phyloP scores from a whole-genome alignment of 2,888 invertebrate genomes.

The Epistrophella euchroma region DNA sequence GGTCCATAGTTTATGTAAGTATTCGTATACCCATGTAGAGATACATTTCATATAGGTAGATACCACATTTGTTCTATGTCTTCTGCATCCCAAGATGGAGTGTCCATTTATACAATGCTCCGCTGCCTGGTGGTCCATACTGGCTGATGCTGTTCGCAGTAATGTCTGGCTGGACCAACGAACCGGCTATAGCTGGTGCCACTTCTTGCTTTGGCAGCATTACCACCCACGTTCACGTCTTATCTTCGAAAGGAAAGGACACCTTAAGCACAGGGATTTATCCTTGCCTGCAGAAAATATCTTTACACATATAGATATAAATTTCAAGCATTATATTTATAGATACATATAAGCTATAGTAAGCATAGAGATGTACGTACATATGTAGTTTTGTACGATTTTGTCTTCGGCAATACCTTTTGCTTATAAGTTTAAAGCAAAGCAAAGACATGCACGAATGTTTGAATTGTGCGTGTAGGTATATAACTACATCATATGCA shows the following conservation, averaged over 20 bases:
- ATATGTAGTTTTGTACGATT: conserved; percentile 2
- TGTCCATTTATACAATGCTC: conserved; percentile 69
- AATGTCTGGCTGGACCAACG: conserved; percentile 60
- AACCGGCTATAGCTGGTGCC: conserved; percentile 27
- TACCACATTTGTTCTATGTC: conserved; percentile 64
- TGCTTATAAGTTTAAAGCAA: conserved; percentile 52
- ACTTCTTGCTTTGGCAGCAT: conserved; percentile 48
- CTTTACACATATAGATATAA: conserved; percentile 11
- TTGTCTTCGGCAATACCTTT: conserved; percentile 53
- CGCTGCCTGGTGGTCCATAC: conserved; percentile 22
- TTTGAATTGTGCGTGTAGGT: conserved; percentile 12
- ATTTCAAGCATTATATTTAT: neutral
- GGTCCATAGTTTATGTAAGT: conserved; percentile 1
- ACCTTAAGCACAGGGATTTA: conserved; percentile 77
- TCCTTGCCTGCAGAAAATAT: conserved; percentile 53
- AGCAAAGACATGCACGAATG: conserved; percentile 29
- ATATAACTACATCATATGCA: too few relatives aligned
- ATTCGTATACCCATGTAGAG: neutral
- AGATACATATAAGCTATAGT: neutral
- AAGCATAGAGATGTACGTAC: neutral
- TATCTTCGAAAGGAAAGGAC: conserved; percentile 77
- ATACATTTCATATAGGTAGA: conserved; percentile 61
- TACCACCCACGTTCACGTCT: conserved; percentile 77
- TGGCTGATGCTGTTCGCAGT: conserved; percentile 54
- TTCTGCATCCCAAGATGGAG: conserved; percentile 57